Conservation (phyloP, 2,113 vertebrate species). For the Engraulis encrasicolus region DNA sequence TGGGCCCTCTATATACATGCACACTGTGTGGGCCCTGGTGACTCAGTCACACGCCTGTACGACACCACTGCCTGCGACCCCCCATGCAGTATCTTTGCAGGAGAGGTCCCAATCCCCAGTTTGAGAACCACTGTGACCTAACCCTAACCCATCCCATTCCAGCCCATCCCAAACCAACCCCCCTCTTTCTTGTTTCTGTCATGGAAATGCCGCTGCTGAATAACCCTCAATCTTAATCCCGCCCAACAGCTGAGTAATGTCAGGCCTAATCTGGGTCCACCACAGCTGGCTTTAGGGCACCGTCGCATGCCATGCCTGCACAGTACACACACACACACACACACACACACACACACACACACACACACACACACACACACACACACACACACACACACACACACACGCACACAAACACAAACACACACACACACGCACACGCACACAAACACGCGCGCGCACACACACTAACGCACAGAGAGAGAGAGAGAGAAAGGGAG, state of each 20-base stretch:
- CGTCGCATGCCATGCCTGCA: no score
- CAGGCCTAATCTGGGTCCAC: conserved; percentile 71
- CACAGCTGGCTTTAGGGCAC: conserved; percentile 75
- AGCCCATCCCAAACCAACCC: conserved; percentile 58
- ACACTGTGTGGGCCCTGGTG: no score
- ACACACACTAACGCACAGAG: no score
- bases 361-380: conserved; percentile 35
- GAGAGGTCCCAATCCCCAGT: no score
- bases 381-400: conserved; percentile 26
- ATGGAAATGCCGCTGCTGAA: conserved; percentile 71
- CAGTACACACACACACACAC: conserved; percentile 42
- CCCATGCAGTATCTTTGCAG: no score
- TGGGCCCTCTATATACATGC: no score
- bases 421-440: neutral
- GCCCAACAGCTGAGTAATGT: conserved; percentile 70
- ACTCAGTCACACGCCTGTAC: no score
- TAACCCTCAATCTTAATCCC: conserved; percentile 48
- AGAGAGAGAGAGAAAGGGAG: no score
- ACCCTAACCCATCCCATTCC: no score
- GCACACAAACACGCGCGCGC: neutral
- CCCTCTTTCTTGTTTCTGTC: conserved; percentile 63
- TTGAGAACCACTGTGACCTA: no score
- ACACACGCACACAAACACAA: conserved; percentile 4
- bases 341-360: conserved; percentile 2
- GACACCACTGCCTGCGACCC: no score